Base-by-base conservation (phyloP, 2,888 invertebrate species). In the Zhuqinia jingwanae region DNA sequence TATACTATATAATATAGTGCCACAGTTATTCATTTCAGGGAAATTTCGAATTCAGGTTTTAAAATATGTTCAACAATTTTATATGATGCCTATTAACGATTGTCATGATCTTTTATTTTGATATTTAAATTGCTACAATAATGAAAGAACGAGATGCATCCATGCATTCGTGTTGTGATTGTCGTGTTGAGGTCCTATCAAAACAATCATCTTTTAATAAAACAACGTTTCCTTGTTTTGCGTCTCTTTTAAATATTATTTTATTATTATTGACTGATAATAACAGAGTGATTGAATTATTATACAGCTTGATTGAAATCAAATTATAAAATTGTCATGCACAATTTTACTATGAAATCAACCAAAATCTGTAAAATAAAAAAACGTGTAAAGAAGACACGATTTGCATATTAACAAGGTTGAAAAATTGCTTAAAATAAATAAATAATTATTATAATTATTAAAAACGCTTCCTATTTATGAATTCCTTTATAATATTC, bases 311-410 rank as follows among this genome's bases (percentile, higher is more conserved):
- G 68, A 68, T 68, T 73, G 50, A 10, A 65, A 65, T 65, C 17
- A 65, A 42, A 42, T 65, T 65, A 65, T 42, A 20, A 63, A 65
- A 65, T 60, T 27, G 17, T n/a, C 56, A 11, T 63, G 27, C 15
- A 42, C 42, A 36, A 6, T 17, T 65, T 65, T 30, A 30, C 27
- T 3, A 63, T 15, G 42, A 60, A 60, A 65, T 27, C 60, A 30
- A 27, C 27, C 22, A 5, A 30, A 30, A 60, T 30, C 60, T 60
- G 30, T 53, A 27, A 5, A n/a, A n/a, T n/a, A n/a, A n/a, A n/a
- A 73, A 73, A 58, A 81, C 81, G 81, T 81, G 81, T 25, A 13
- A 58, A 60, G n/a, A 25, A 70, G 27, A 30, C 81, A 81, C 81
- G 81, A 81, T 73, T 25, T 13, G 53, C 1, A 42, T 45, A 45